phyloP scores from a whole-genome alignment of 2,888 invertebrate species.

The Cerceris ruficornis region DNA sequence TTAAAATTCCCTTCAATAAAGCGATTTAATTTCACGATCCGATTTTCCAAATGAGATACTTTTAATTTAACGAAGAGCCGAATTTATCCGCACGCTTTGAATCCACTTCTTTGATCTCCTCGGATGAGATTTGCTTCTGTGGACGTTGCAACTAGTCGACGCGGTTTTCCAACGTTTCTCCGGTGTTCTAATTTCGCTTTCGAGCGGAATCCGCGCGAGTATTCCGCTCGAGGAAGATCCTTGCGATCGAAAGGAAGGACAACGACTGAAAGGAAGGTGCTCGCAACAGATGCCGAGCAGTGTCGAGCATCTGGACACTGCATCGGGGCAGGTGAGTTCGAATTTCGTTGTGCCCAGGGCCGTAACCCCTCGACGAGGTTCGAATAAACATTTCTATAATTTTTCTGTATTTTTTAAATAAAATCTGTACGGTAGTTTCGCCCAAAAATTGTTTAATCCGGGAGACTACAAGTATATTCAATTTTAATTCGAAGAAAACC shows the following conservation, averaged over 20 bases:
- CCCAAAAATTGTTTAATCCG: too few species aligned
- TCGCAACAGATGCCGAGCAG: constrained; percentile 71
- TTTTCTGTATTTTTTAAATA: too few species aligned
- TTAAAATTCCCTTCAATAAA: too few species aligned
- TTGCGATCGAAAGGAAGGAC: constrained; percentile 67
- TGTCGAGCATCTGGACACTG: constrained; percentile 70
- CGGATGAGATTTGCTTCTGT: too few species aligned
- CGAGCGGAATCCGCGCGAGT: constrained; percentile 1
- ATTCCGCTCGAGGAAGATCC: constrained; percentile 42
- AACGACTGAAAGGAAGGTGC: constrained; percentile 69
- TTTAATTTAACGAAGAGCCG: too few species aligned
- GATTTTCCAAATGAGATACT: too few species aligned
- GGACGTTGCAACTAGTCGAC: background rate
- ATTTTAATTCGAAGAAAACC: too few species aligned
- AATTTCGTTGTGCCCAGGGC: constrained; percentile 70
- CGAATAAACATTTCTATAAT: background rate
- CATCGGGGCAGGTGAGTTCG: constrained; percentile 74
- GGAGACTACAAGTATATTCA: too few species aligned
- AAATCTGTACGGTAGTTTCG: too few species aligned
- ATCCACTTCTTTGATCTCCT: too few species aligned
- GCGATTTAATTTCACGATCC: too few species aligned
- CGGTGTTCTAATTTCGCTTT: background rate
- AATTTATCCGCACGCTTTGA: too few species aligned
- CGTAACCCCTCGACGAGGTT: constrained; percentile 27
- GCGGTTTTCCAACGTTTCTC: background rate